Evolutionary conservation across 2,888 invertebrate genomes (phyloP).

Genomic region (Pegoplata infirma): DNA sequence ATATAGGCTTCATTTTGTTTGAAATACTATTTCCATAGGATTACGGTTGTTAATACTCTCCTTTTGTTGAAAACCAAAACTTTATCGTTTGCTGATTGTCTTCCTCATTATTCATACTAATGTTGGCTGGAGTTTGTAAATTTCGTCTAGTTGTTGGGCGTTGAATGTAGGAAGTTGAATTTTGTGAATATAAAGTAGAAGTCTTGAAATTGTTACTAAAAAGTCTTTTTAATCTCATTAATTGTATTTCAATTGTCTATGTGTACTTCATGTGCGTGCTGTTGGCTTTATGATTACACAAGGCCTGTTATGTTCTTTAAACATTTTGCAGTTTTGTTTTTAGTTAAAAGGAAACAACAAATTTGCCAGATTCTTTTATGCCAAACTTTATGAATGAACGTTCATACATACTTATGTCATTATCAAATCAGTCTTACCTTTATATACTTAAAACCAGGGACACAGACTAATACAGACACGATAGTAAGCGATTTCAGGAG

Average conservation of each 20-base stretch:
- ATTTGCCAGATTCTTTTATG: no score
- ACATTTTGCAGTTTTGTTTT: no score
- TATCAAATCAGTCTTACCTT: no score
- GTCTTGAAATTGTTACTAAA: slow-evolving; percentile 40
- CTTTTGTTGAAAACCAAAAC: slow-evolving; percentile 38
- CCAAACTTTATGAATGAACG: no score
- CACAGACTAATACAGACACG: no score
- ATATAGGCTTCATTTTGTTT: slow-evolving; percentile 23
- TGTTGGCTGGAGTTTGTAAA: neutral
- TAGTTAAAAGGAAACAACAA: no score
- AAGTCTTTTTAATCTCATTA: slow-evolving; percentile 74
- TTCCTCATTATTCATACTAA: neutral
- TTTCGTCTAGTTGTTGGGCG: slow-evolving; percentile 15
- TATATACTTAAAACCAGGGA: no score
- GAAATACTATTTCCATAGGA: slow-evolving; percentile 19
- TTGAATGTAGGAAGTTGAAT: slow-evolving; percentile 17
- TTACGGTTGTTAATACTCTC: slow-evolving; percentile 9
- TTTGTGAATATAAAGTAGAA: slow-evolving; percentile 9
- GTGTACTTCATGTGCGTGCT: no score
- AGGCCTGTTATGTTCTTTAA: no score
- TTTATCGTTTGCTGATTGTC: slow-evolving; percentile 28
- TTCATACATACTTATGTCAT: no score
- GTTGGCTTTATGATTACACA: no score
- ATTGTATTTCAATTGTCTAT: slow-evolving; percentile 73
- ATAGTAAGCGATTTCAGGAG: no score